Evolutionary conservation across 2,888 invertebrate species (phyloP).

Genomic region (Perithous albicinctus): DNA sequence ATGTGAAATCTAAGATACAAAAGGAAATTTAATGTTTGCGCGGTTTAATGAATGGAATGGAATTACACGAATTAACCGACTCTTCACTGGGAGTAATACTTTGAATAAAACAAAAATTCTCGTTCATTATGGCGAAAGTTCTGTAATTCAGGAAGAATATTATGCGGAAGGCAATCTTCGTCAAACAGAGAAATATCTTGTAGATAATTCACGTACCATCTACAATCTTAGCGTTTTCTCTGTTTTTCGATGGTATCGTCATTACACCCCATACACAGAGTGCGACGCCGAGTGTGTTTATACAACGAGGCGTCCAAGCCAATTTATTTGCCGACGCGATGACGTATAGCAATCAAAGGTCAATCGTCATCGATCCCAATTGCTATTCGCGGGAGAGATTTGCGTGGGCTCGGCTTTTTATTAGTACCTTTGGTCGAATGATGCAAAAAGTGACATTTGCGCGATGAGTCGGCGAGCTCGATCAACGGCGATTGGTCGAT

Average conservation of each 20-base stretch:
- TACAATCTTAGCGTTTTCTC: background rate
- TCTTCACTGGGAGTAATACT: background rate
- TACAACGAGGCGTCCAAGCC: background rate
- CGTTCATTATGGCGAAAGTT: background rate
- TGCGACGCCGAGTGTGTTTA: background rate
- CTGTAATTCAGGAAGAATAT: background rate
- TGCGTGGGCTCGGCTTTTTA: background rate
- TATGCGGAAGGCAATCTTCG: background rate
- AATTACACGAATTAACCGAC: too few species aligned
- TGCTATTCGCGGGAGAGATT: slow-evolving; percentile 18
- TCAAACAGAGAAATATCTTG: background rate
- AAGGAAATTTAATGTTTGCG: too few species aligned
- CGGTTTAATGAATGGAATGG: too few species aligned
- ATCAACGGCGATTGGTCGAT: background rate
- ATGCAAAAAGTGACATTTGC: slow-evolving; percentile 28
- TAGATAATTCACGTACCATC: background rate
- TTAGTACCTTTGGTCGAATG: slow-evolving; percentile 23
- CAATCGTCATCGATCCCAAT: slow-evolving; percentile 57
- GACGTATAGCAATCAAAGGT: slow-evolving; percentile 47
- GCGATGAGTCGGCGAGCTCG: background rate
- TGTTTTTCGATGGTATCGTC: background rate
- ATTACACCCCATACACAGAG: background rate
- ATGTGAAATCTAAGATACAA: too few species aligned
- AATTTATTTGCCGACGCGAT: slow-evolving; percentile 42
- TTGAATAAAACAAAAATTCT: background rate